Conservation (phyloP, 2,113 vertebrate species). For the Zapornia atra region DNA sequence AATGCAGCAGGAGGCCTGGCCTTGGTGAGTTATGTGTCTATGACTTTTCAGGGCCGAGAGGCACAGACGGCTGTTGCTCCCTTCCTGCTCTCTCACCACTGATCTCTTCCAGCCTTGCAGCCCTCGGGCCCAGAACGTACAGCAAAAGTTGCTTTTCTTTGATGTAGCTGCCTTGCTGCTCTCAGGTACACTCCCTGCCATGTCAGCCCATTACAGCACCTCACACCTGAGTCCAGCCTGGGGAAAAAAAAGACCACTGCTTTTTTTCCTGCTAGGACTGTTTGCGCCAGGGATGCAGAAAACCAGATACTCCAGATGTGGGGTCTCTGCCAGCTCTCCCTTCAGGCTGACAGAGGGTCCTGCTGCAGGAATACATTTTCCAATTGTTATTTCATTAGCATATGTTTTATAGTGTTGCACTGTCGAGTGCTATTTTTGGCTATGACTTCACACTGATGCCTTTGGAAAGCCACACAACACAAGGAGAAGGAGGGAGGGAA, state of each 20-base stretch:
- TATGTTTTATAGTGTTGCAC: constrained; percentile 39
- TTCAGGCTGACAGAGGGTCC: constrained; percentile 40
- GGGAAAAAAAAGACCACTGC: neutral
- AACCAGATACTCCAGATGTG: constrained; percentile 21
- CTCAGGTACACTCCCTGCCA: rapidly evolving
- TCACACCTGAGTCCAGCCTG: neutral
- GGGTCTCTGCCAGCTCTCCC: constrained; percentile 40
- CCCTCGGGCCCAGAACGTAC: neutral
- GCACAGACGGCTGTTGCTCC: neutral
- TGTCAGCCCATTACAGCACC: neutral
- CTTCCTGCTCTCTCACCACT: rapidly evolving
- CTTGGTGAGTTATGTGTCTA: neutral
- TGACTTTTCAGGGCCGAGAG: rapidly evolving
- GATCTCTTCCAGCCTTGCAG: neutral
- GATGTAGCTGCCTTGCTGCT: neutral
- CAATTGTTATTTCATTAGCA: constrained; percentile 66
- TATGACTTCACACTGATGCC: constrained; percentile 50
- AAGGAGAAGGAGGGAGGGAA: constrained; percentile 35
- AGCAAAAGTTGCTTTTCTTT: neutral
- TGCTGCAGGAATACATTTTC: constrained; percentile 33
- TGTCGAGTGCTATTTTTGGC: constrained; percentile 53
- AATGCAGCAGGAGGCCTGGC: neutral
- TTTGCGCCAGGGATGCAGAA: constrained; percentile 20
- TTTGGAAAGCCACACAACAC: constrained; percentile 43
- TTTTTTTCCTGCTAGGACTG: neutral